phyloP scores from a whole-genome alignment of 2,888 invertebrate genomes.

The Chromoteleia sp. region DNA sequence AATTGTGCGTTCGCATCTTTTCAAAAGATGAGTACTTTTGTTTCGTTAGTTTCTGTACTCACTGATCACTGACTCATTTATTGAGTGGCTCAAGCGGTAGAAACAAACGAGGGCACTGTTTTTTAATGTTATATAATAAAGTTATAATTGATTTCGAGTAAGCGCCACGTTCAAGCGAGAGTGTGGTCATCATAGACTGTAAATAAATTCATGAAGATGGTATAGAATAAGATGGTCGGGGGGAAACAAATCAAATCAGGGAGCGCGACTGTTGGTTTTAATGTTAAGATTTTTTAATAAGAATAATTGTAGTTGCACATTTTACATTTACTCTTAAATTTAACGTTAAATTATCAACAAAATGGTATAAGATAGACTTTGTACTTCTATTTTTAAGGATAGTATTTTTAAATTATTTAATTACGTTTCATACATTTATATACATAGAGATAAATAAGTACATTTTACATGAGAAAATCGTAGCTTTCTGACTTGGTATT shows the following conservation, averaged over 20 bases:
- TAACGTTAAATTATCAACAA: background rate
- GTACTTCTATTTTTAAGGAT: background rate
- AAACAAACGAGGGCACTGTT: slow-evolving; percentile 34
- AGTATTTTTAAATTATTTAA: slow-evolving; percentile 4
- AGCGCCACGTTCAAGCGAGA: slow-evolving; percentile 2
- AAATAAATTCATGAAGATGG: slow-evolving; percentile 43
- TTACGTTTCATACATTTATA: background rate
- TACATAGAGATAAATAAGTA: background rate
- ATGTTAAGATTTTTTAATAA: background rate
- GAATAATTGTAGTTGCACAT: background rate
- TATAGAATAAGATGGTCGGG: slow-evolving; percentile 35
- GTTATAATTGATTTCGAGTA: slow-evolving; percentile 28
- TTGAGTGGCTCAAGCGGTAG: slow-evolving; percentile 29
- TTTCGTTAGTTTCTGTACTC: background rate
- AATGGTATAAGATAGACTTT: background rate
- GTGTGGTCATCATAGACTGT: slow-evolving; percentile 29
- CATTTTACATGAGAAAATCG: background rate
- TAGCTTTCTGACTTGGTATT: no score
- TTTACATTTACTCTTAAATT: slow-evolving; percentile 4
- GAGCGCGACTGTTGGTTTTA: background rate
- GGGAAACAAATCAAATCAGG: background rate
- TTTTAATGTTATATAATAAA: slow-evolving; percentile 27
- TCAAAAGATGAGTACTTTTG: background rate
- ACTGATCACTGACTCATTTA: slow-evolving; percentile 17
- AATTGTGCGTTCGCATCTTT: slow-evolving; percentile 32